Conservation (phyloP, 2,113 vertebrate genomes). For the Percina caprodes region DNA sequence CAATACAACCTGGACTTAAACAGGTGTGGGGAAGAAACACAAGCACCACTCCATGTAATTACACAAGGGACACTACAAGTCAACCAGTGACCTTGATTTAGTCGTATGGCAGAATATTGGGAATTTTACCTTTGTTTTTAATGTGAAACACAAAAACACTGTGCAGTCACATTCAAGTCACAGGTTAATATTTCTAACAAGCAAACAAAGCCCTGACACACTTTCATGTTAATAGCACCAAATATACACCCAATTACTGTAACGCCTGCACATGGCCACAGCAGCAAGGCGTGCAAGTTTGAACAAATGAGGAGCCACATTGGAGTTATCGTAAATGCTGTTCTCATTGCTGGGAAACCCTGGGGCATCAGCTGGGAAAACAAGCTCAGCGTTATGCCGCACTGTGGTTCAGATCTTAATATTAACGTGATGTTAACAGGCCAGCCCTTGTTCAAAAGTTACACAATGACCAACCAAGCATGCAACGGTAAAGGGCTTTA, state of each 20-base stretch:
- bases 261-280: conserved; percentile 52
- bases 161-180: background rate
- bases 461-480: conserved; percentile 55
- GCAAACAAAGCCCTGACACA: conserved; percentile 46
- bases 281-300: conserved; percentile 66
- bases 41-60: conserved; percentile 11
- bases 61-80: conserved; percentile 13
- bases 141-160: conserved; percentile 1
- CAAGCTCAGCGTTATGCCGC: conserved; percentile 44
- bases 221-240: conserved; percentile 35
- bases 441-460: conserved; percentile 43
- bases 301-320: conserved; percentile 71
- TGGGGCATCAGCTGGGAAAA: conserved; percentile 53
- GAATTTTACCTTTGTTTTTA: conserved; percentile 1
- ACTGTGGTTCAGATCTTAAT: conserved; percentile 51
- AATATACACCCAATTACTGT: conserved; percentile 37
- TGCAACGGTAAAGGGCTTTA: conserved; percentile 34
- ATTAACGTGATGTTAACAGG: conserved; percentile 56
- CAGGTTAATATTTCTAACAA: conserved; percentile 13
- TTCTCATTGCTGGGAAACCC: conserved; percentile 68
- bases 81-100: conserved; percentile 36
- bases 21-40: background rate
- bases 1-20: conserved; percentile 25
- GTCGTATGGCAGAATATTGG: background rate
- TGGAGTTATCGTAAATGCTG: conserved; percentile 65